Percentiles rank a stretch among this genome's conserved stretches.
Evolutionary conservation across 2,113 vertebrate species (phyloP).

Genomic region (Nycticebus coucang): DNA sequence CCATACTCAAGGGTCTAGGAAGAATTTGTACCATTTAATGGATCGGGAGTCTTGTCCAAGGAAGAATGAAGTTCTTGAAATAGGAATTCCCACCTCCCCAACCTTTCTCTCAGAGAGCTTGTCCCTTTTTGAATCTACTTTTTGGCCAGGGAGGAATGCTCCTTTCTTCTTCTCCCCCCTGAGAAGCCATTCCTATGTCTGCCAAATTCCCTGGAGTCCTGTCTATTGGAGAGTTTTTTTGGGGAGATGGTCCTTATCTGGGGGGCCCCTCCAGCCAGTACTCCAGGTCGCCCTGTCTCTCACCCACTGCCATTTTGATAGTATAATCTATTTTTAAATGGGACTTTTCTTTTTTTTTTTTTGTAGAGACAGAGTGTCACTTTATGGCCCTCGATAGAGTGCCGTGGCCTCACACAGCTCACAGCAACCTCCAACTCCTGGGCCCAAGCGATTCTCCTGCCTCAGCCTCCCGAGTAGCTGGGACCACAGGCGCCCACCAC

Average conservation of each 20-base stretch:
- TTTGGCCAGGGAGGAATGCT: conserved; percentile 52
- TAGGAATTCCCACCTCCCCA: conserved; percentile 44
- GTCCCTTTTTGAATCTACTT: conserved; percentile 55
- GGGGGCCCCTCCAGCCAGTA: conserved; percentile 64
- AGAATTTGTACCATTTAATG: conserved; percentile 33
- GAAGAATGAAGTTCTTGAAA: conserved; percentile 50
- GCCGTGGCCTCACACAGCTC: too few species aligned
- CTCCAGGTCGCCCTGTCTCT: conserved; percentile 66
- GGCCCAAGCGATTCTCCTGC: too few species aligned
- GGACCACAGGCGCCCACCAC: too few species aligned
- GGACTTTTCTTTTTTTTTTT: too few species aligned
- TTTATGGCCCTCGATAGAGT: too few species aligned
- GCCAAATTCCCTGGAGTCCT: conserved; percentile 72
- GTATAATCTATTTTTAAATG: conserved; percentile 82
- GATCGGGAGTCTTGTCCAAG: conserved; percentile 56
- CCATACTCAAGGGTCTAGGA: conserved; percentile 34
- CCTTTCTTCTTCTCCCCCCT: conserved; percentile 57
- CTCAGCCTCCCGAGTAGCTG: too few species aligned
- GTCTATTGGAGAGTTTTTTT: conserved; percentile 67
- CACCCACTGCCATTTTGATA: conserved; percentile 71
- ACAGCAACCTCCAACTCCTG: too few species aligned
- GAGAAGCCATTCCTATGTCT: conserved; percentile 79
- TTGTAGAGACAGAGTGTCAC: too few species aligned
- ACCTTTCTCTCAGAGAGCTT: conserved; percentile 63
- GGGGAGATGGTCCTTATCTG: conserved; percentile 67